Base-by-base conservation (phyloP, 2,113 vertebrate genomes). In the Malaclemys terrapin region DNA sequence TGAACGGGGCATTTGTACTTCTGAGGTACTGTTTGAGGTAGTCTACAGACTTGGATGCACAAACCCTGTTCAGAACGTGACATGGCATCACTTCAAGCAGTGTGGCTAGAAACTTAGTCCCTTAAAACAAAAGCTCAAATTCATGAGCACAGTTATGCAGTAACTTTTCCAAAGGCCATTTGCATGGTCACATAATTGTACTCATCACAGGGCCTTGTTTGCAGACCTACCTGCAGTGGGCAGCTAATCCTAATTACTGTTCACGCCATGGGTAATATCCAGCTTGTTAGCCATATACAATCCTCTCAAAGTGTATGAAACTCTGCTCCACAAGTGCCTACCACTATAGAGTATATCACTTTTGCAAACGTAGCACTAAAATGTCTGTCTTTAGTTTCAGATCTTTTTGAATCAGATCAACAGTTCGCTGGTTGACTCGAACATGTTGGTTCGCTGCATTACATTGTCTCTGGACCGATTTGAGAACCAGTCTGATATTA, bases 391-490 rank as follows among this genome's bases (percentile, higher is more conserved):
- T 80, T 80, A 99, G 99, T 99, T 99, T 97, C 99, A 99, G 99
- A 98, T 99, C 87, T 99, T 99, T 97, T 97, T 99, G 96, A 99
- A 98, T 45, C 99, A 99, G 98, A 99, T 99, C 98, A 99, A 99
- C 98, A 99, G 99, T 94, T 99, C 99, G 0, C 93, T 99, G 88
- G 99, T 99, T 91, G 99, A 99, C 98, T 99, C 99, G 0, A 99
- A 99, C 98, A 99, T 99, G 99, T 97, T 99, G 38, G 99, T 99
- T 90, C 99, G 99, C 94, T 99, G 99, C 84, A 99, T 99, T 47
- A 99, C 99, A 1, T 97, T 99, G 57, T 99, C 99, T 0, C 97
- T 99, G 97, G 99, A 99, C 96, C 98, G 99, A 10, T 99, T 99
- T 90, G 99, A 99, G 97, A 99, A 98, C 81, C 99, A 99, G 85